Evolutionary conservation across 2,797 vertebrate genomes (phyloP).

Genomic region (Aulostomus chinensis): DNA sequence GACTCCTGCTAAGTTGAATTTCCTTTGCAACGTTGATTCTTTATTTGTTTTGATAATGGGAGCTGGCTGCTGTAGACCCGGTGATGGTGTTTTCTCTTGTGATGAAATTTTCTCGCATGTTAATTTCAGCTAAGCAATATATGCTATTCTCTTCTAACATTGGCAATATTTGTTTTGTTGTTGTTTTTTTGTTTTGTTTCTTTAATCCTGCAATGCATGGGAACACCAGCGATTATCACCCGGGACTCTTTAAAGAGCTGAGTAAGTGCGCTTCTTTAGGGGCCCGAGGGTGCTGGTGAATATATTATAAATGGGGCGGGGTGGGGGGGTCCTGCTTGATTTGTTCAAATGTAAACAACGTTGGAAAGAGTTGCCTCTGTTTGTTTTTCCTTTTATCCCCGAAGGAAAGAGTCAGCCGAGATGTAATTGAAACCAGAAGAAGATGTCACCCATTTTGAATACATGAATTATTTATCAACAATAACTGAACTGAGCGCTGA

Average conservation of each 20-base stretch:
- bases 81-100: constrained; percentile 24
- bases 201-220: constrained; percentile 3
- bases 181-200: no score
- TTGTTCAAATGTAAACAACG: constrained; percentile 45
- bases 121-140: constrained; percentile 6
- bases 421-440: constrained; percentile 42
- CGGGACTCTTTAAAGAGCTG: constrained; percentile 35
- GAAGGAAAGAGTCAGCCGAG: constrained; percentile 21
- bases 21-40: constrained; percentile 23
- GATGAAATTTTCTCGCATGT: constrained; percentile 21
- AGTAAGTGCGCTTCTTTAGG: constrained; percentile 5
- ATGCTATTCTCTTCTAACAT: background rate
- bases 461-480: constrained; percentile 55
- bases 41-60: constrained; percentile 29
- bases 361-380: constrained; percentile 40
- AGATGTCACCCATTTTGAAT: constrained; percentile 38
- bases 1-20: constrained; percentile 16
- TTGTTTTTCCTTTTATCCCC: constrained; percentile 40
- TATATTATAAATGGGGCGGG: constrained; percentile 29
- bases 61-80: constrained; percentile 15
- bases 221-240: constrained; percentile 19
- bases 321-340: constrained; percentile 29
- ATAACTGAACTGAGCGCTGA: constrained; percentile 34
- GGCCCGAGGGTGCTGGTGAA: constrained; percentile 29
- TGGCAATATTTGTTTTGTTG: constrained; percentile 16